Evolutionary conservation across 2,113 vertebrate species (phyloP).

Genomic region (Rana temporaria): DNA sequence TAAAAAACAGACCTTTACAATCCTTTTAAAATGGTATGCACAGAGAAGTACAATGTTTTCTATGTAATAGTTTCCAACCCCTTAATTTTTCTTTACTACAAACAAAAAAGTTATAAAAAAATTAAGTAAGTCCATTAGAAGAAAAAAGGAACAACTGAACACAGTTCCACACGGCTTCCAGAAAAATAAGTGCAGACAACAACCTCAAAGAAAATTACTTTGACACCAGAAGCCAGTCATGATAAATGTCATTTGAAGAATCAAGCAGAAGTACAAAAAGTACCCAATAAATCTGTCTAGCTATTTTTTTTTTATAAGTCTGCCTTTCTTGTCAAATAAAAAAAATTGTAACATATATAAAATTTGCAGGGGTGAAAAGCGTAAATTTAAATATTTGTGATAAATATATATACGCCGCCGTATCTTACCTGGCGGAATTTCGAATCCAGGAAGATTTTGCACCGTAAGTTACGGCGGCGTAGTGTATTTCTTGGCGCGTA

Average conservation of each 20-base stretch:
- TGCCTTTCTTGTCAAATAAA: no score
- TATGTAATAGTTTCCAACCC: background rate
- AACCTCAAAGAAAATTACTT: constrained; percentile 27
- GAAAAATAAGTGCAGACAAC: constrained; percentile 23
- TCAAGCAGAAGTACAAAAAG: background rate
- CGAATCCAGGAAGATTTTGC: no score
- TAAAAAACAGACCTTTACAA: no score
- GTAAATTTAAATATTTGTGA: no score
- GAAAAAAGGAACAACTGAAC: constrained; percentile 3
- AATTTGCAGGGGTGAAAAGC: no score
- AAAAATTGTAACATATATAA: no score
- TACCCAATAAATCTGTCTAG: background rate
- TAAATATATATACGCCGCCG: no score
- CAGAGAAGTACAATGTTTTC: background rate
- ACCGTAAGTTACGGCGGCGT: no score
- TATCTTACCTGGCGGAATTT: no score
- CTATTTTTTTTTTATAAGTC: no score
- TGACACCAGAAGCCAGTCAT: constrained; percentile 34
- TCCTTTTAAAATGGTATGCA: no score
- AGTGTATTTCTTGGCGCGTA: no score
- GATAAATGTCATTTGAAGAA: constrained; percentile 5
- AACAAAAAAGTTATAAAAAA: constrained; percentile 36
- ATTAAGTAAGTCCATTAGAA: constrained; percentile 28
- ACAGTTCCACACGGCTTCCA: constrained; percentile 26
- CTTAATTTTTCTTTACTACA: constrained; percentile 7